Evolutionary conservation across 2,113 vertebrate genomes (phyloP).

Genomic region (Nematolebias whitei): DNA sequence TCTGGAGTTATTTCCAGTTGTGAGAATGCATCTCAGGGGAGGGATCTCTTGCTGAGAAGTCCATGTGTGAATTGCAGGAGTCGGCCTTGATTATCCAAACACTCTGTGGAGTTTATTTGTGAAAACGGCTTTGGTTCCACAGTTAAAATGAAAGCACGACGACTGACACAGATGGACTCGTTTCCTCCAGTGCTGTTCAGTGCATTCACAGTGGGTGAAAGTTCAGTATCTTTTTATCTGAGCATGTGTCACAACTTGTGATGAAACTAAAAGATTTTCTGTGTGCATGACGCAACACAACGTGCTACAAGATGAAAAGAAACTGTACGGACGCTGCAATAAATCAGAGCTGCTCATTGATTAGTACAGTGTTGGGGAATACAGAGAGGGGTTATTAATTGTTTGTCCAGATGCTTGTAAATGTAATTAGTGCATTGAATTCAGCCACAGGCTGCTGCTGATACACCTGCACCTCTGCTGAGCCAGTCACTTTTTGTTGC

Average conservation of each 20-base stretch:
- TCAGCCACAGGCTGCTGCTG: slow-evolving; percentile 50
- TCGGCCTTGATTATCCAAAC: background rate
- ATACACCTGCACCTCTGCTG: slow-evolving; percentile 24
- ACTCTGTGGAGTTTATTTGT: background rate
- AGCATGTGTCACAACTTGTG: slow-evolving; percentile 44
- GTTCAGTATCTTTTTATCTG: slow-evolving; percentile 28
- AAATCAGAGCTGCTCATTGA: slow-evolving; percentile 59
- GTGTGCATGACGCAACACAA: slow-evolving; percentile 15
- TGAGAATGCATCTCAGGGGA: no score
- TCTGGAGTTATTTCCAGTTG: no score
- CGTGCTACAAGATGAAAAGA: slow-evolving; percentile 40
- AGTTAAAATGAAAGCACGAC: slow-evolving; percentile 16
- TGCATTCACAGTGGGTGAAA: slow-evolving; percentile 10
- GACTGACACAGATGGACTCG: slow-evolving; percentile 28
- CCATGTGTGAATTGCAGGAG: background rate
- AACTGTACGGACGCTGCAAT: slow-evolving; percentile 27
- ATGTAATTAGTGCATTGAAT: slow-evolving; percentile 74
- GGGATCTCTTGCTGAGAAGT: no score
- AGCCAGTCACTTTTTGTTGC: slow-evolving; percentile 32
- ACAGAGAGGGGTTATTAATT: slow-evolving; percentile 70
- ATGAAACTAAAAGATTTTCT: slow-evolving; percentile 44
- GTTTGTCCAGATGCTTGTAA: slow-evolving; percentile 59
- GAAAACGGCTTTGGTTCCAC: slow-evolving; percentile 4
- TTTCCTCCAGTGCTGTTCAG: slow-evolving; percentile 8
- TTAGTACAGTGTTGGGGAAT: slow-evolving; percentile 61